phyloP scores from a whole-genome alignment of 2,888 invertebrate genomes.

The Ophonus ardosiacus region DNA sequence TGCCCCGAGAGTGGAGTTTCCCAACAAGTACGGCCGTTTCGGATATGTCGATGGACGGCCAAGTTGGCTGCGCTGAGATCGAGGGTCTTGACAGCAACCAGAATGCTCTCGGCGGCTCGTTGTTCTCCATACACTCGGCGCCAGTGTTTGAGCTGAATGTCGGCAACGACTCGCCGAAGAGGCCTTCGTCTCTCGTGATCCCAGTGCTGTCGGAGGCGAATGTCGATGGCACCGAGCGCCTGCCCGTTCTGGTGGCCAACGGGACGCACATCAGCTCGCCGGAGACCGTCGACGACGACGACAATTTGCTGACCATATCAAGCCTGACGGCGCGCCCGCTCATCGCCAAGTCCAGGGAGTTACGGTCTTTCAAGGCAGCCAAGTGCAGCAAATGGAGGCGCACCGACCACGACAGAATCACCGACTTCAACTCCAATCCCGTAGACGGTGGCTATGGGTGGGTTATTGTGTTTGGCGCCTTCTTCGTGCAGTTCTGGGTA shows the following conservation, averaged over 20 bases:
- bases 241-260: slow-evolving; percentile 73
- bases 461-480: slow-evolving; percentile 87
- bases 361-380: slow-evolving; percentile 76
- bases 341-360: slow-evolving; percentile 83
- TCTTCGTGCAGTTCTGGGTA: slow-evolving; percentile 89
- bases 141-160: slow-evolving; percentile 76
- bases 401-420: slow-evolving; percentile 68
- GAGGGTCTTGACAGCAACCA: slow-evolving; percentile 64
- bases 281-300: slow-evolving; percentile 81
- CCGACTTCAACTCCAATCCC: slow-evolving; percentile 73
- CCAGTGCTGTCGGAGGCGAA: slow-evolving; percentile 69
- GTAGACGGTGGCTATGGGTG: slow-evolving; percentile 88
- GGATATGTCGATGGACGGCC: slow-evolving; percentile 65
- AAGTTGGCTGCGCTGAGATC: slow-evolving; percentile 67
- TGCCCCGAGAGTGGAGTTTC: slow-evolving; percentile 81
- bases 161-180: slow-evolving; percentile 71
- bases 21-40: slow-evolving; percentile 73
- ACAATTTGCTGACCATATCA: slow-evolving; percentile 84
- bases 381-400: slow-evolving; percentile 66
- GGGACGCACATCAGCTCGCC: slow-evolving; percentile 73
- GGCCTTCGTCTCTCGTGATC: slow-evolving; percentile 77
- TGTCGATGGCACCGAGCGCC: slow-evolving; percentile 55
- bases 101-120: slow-evolving; percentile 78
- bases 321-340: slow-evolving; percentile 85
- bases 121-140: slow-evolving; percentile 84